phyloP scores from a whole-genome alignment of 92 coral and sea anemone genomes.

The Muricea muricata region DNA sequence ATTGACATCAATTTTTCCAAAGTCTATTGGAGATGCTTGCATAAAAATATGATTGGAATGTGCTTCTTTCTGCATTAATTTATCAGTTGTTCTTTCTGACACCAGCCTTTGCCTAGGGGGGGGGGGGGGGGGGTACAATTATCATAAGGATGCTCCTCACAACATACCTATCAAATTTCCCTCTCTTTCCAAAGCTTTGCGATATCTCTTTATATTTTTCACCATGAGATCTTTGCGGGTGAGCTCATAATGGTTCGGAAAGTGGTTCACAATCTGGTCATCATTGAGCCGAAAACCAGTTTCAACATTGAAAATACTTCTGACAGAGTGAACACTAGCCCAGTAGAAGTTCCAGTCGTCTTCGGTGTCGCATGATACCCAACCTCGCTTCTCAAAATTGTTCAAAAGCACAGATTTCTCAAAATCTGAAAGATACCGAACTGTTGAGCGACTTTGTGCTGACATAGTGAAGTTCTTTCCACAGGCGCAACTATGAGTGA shows the following conservation, averaged over 20 bases:
- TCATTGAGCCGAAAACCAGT: constrained; percentile 95
- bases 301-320: constrained; percentile 96
- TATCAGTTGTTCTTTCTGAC: no score
- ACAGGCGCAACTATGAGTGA: background rate
- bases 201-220: constrained; percentile 94
- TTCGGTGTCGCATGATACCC: constrained; percentile 91
- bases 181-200: constrained; percentile 93
- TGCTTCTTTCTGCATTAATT: no score
- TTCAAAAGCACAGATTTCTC: constrained; percentile 94
- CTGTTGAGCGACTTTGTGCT: constrained; percentile 47
- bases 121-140: no score
- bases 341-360: constrained; percentile 99
- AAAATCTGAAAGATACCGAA: constrained; percentile 81
- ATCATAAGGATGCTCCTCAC: background rate
- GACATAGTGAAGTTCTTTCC: background rate
- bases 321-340: constrained; percentile 98
- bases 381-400: constrained; percentile 99
- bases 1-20: no score
- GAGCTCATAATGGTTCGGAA: constrained; percentile 97
- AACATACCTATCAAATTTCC: constrained; percentile 54
- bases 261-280: constrained; percentile 96
- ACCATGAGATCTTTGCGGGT: constrained; percentile 97
- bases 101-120: no score
- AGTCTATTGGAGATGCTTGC: no score
- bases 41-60: no score